Base-by-base conservation (phyloP, 1,140 invertebrate species). In the Musca domestica region DNA sequence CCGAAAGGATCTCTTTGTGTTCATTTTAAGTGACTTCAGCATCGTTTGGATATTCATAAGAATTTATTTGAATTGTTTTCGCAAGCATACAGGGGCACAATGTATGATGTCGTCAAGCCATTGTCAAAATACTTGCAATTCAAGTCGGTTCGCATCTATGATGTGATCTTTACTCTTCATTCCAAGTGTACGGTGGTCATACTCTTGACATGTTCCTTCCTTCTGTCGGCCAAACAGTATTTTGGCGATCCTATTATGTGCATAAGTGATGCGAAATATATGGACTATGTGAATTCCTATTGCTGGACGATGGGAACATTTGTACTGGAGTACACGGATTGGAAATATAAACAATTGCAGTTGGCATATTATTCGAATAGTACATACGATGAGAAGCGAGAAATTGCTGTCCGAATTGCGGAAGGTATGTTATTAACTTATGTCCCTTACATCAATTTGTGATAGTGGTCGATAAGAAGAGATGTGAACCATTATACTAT, bases 271-370 rank as follows among this genome's bases (percentile, higher is more conserved):
- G 81, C 84, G 48, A 71, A 73, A 19, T 74, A 83, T 23, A 83
- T 83, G 70, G 84, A 90, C 69, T 85, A 88, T 34, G 85, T 92
- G 46, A 88, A 92, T 69, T 87, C 87, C 20, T 92, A 88, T 73
- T 93, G 91, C 79, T 93, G 89, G 90, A 91, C 91, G 47, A 87
- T 90, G 74, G 89, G 90, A 56, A 92, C 91, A 1, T 92, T 88
- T 72, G 90, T 89, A 0, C 73, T 89, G 3, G 82, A 83, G 69
- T 83, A 85, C 67, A 78, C 83, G 23, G 69, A 83, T 15, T 68
- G 70, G 61, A 80, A 84, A 2, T 41, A 41, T 41, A 41, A 41
- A 12, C 34, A 41, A 41, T 7, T 5, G 34, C 34, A 10, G 6
- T 2, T 41, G 4, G 34, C 4, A 12, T 9, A 30, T 30, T 30